A percentile compares a stretch with the other conserved stretches of the same genome.
phyloP scores from a whole-genome alignment of 2,888 invertebrate species.

The Ypsolopha sequella region DNA sequence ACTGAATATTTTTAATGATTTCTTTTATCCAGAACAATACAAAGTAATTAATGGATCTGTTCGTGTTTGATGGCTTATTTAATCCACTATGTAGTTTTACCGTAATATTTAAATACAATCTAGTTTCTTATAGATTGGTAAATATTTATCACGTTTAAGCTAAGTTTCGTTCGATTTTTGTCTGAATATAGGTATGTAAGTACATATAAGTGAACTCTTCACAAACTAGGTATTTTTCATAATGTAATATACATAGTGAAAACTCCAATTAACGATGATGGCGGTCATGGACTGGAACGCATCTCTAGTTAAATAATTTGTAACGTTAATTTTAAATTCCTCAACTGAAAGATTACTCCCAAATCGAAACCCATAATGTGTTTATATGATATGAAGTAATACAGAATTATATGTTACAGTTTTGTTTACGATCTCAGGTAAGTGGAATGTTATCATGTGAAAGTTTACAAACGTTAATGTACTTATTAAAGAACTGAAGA shows the following conservation, averaged over 20 bases:
- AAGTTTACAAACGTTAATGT: constrained; percentile 65
- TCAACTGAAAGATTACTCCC: neutral
- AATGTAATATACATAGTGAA: constrained; percentile 3
- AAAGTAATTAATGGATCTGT: constrained; percentile 5
- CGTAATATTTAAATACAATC: neutral
- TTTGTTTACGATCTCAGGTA: constrained; percentile 53
- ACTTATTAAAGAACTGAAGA: constrained; percentile 62
- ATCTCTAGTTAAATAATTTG: constrained; percentile 4
- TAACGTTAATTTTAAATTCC: constrained; percentile 4
- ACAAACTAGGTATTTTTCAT: constrained; percentile 6
- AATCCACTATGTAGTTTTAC: neutral
- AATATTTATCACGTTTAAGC: neutral
- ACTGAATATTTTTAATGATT: neutral
- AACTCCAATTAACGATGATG: neutral
- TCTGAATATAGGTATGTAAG: neutral
- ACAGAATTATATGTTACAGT: constrained; percentile 13
- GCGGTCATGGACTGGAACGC: neutral
- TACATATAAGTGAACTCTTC: neutral
- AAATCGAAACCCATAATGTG: constrained; percentile 2
- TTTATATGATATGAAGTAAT: constrained; percentile 19
- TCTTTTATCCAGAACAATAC: constrained; percentile 1
- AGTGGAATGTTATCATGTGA: constrained; percentile 58
- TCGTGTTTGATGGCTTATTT: neutral
- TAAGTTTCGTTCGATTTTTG: neutral
- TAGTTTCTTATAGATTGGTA: neutral